phyloP scores from a whole-genome alignment of 2,888 invertebrate species.

The Uloborus plumipes region DNA sequence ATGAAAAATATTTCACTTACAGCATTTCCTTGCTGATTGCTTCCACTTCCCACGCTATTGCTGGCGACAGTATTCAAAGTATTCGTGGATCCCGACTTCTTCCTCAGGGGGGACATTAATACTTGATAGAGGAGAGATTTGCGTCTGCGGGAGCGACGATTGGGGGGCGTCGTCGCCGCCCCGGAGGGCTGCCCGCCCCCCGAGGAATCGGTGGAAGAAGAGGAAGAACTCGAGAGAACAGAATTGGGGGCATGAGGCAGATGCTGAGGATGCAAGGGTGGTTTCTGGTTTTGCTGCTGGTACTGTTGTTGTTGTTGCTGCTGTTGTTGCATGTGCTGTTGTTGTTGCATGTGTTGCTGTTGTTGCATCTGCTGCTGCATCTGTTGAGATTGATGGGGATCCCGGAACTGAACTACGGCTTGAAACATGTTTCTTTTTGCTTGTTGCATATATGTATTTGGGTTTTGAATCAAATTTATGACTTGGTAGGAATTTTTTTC shows the following conservation, averaged over 20 bases:
- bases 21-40: constrained; percentile 14
- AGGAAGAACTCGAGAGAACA: constrained; percentile 34
- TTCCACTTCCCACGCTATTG: not conserved
- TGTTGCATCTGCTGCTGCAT: constrained; percentile 25
- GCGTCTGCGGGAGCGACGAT: constrained; percentile 40
- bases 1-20: constrained; percentile 14
- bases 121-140: constrained; percentile 62
- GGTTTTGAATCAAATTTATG: too few relatives aligned
- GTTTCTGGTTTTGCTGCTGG: constrained; percentile 26
- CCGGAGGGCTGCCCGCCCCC: constrained; percentile 20
- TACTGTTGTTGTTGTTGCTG: constrained; percentile 1
- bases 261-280: constrained; percentile 30
- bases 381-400: constrained; percentile 29
- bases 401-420: constrained; percentile 58
- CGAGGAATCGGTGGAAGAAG: constrained; percentile 37
- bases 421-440: constrained; percentile 52
- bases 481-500: too few relatives aligned
- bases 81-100: constrained; percentile 55
- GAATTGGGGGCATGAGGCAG: constrained; percentile 1
- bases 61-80: constrained; percentile 45
- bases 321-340: not conserved
- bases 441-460: constrained; percentile 22
- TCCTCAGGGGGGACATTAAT: constrained; percentile 57
- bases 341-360: not conserved
- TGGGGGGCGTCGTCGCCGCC: constrained; percentile 49